Conservation (phyloP, 1,140 invertebrate genomes). For the Drosophila simulans region DNA sequence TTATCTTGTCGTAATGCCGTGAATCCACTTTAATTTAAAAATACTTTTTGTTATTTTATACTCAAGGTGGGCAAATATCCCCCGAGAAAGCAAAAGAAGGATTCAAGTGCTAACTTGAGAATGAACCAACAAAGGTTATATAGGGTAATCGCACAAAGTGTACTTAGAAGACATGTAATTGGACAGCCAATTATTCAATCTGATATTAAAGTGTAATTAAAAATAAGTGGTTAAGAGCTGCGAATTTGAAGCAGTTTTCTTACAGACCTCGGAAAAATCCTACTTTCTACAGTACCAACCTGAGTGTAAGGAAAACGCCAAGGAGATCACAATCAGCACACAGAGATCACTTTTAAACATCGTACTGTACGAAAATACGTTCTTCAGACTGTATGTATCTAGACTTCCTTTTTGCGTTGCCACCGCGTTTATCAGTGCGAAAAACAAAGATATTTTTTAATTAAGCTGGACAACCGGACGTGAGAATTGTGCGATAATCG, state of each 20-base stretch:
- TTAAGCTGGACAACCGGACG: slow-evolving; percentile 55
- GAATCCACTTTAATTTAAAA: slow-evolving; percentile 5
- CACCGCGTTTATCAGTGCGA: slow-evolving; percentile 49
- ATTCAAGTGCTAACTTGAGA: slow-evolving; percentile 17
- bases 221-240: not conserved
- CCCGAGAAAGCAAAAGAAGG: not conserved
- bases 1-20: slow-evolving; percentile 16
- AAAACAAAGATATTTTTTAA: slow-evolving; percentile 59
- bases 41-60: not conserved
- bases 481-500: slow-evolving; percentile 29
- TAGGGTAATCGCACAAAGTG: slow-evolving; percentile 7
- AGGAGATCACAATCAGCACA: slow-evolving; percentile 31
- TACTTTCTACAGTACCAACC: slow-evolving; percentile 44
- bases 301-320: slow-evolving; percentile 31
- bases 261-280: not conserved
- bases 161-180: not conserved
- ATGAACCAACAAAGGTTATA: not conserved
- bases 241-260: not conserved
- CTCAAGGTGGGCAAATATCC: slow-evolving; percentile 1
- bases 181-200: slow-evolving; percentile 18
- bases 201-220: not conserved
- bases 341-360: slow-evolving; percentile 46
- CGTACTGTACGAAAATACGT: slow-evolving; percentile 9
- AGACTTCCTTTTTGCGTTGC: slow-evolving; percentile 42
- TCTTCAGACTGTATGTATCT: slow-evolving; percentile 32